Evolutionary conservation across 2,888 invertebrate genomes (phyloP).

Genomic region (Punctoribates punctum): DNA sequence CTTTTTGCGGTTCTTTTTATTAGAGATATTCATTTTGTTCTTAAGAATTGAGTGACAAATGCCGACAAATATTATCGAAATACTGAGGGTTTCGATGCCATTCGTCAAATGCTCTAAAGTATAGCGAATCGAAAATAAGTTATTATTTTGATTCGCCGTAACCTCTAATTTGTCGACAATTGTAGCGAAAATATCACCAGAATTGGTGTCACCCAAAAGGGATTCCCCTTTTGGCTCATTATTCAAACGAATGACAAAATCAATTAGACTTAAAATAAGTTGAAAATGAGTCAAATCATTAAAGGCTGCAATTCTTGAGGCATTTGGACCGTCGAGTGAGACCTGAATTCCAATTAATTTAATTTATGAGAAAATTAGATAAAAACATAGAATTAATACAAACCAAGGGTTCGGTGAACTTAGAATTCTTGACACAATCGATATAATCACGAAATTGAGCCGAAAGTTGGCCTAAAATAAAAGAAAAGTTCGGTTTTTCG

Average conservation of each 20-base stretch:
- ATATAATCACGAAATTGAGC: slow-evolving; percentile 6
- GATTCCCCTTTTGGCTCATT: slow-evolving; percentile 15
- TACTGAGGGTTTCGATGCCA: slow-evolving; percentile 15
- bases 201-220: neutral
- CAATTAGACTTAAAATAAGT: slow-evolving; percentile 44
- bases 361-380: neutral
- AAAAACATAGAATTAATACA: neutral
- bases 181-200: slow-evolving; percentile 7
- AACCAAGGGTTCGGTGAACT: neutral
- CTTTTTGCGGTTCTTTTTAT: slow-evolving; percentile 3
- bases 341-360: slow-evolving; percentile 40
- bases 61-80: slow-evolving; percentile 6
- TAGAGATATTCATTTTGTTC: slow-evolving; percentile 11
- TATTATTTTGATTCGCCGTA: neutral
- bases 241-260: slow-evolving; percentile 45
- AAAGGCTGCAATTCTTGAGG: slow-evolving; percentile 45
- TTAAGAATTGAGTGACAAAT: slow-evolving; percentile 11
- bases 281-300: slow-evolving; percentile 45
- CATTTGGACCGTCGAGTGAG: slow-evolving; percentile 46
- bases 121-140: neutral
- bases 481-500: neutral
- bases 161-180: slow-evolving; percentile 6
- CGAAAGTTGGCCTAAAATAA: neutral
- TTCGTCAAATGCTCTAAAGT: slow-evolving; percentile 20
- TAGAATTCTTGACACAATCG: neutral